phyloP scores from a whole-genome alignment of 2,797 vertebrate genomes.

The Rhodeus uyekii region DNA sequence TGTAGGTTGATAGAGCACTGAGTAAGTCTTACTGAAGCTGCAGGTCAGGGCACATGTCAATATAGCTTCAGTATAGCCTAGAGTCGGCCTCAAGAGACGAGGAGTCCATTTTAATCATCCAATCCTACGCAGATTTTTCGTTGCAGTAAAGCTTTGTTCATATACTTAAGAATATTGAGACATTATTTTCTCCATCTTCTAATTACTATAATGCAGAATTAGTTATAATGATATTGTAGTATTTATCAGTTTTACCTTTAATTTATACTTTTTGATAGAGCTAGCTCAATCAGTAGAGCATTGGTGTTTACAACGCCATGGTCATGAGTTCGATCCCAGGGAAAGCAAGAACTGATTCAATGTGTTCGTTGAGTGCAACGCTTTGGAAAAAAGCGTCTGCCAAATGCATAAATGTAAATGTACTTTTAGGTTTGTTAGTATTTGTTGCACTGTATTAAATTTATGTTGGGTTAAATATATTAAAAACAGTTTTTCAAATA shows the following conservation, averaged over 20 bases:
- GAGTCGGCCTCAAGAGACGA: background rate
- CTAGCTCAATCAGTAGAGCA: too few relatives aligned
- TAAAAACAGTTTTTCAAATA: background rate
- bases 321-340: too few relatives aligned
- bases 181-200: background rate
- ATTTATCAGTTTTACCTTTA: background rate
- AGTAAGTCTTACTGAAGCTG: constrained; percentile 1
- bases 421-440: background rate
- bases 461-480: background rate
- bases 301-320: too few relatives aligned
- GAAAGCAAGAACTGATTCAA: too few relatives aligned
- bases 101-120: background rate
- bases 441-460: background rate
- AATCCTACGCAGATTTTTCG: background rate
- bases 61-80: constrained; percentile 2
- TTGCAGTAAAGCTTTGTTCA: background rate
- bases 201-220: background rate
- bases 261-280: too few relatives aligned
- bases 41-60: background rate
- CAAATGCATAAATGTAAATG: too few relatives aligned
- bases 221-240: background rate
- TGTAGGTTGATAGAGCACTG: constrained; percentile 4
- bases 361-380: too few relatives aligned
- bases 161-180: background rate
- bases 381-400: too few relatives aligned